Percentiles rank a stretch among this genome's conserved stretches.
phyloP scores from a whole-genome alignment of 1,140 invertebrate genomes.

The Monomorium pharaonis region DNA sequence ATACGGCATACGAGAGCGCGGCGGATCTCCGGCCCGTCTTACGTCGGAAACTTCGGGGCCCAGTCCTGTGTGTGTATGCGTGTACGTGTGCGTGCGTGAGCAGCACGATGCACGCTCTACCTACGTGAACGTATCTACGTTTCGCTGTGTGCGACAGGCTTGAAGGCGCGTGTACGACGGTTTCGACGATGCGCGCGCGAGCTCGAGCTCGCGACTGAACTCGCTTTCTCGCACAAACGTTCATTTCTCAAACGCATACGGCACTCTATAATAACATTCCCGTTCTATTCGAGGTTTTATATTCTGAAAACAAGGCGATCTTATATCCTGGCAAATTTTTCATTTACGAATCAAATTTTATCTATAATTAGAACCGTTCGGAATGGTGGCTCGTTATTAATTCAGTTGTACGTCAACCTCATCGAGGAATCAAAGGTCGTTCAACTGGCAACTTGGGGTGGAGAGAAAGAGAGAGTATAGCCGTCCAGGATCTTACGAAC shows the following conservation, averaged over 20 bases:
- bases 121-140: neutral
- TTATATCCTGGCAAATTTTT: slow-evolving; percentile 21
- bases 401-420: slow-evolving; percentile 48
- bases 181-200: slow-evolving; percentile 41
- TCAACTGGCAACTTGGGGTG: slow-evolving; percentile 20
- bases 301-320: slow-evolving; percentile 1
- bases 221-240: neutral
- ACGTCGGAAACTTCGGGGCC: slow-evolving; percentile 67
- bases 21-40: slow-evolving; percentile 62
- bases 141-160: neutral
- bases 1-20: slow-evolving; percentile 78
- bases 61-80: too few species aligned
- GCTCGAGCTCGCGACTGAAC: neutral
- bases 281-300: neutral
- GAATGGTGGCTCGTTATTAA: slow-evolving; percentile 39
- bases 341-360: slow-evolving; percentile 14
- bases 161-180: slow-evolving; percentile 50
- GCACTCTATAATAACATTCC: neutral
- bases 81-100: slow-evolving; percentile 38
- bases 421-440: neutral
- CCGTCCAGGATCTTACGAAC: slow-evolving; percentile 55
- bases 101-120: neutral
- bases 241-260: neutral
- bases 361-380: slow-evolving; percentile 25
- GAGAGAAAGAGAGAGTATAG: neutral